phyloP scores from a whole-genome alignment of 2,888 invertebrate genomes.

The Drosophila silvestris region DNA sequence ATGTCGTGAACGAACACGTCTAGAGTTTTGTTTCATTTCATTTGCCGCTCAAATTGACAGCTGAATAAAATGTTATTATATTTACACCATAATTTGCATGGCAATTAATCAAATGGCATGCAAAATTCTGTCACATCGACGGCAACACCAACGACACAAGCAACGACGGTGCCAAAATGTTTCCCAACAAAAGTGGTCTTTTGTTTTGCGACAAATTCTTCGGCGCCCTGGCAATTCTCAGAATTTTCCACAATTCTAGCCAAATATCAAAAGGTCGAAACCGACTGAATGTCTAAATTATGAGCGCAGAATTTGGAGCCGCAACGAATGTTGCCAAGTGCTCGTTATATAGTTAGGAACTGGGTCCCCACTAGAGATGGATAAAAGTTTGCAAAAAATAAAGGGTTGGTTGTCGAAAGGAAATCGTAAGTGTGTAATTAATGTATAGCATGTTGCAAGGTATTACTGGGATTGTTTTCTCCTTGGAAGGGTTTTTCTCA shows the following conservation, averaged over 20 bases:
- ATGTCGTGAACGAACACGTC: conserved; percentile 70
- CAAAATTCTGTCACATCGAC: conserved; percentile 66
- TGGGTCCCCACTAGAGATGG: conserved; percentile 38
- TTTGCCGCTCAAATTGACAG: conserved; percentile 75
- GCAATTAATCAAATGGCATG: conserved; percentile 83
- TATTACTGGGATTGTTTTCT: not conserved
- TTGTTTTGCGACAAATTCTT: conserved; percentile 68
- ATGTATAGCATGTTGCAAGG: not conserved
- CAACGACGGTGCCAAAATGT: conserved; percentile 53
- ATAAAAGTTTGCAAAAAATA: conserved; percentile 3
- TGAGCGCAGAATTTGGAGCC: conserved; percentile 42
- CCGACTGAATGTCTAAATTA: conserved; percentile 80
- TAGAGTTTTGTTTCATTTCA: conserved; percentile 57
- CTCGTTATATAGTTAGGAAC: conserved; percentile 47
- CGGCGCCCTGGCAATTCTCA: conserved; percentile 45
- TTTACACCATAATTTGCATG: conserved; percentile 82
- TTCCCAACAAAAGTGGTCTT: conserved; percentile 41
- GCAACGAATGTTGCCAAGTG: conserved; percentile 38
- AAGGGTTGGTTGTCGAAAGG: not conserved
- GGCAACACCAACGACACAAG: conserved; percentile 25
- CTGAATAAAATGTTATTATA: conserved; percentile 83
- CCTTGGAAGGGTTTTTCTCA: not conserved
- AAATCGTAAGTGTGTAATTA: not conserved
- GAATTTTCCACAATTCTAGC: conserved; percentile 53
- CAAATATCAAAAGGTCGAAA: conserved; percentile 59